phyloP scores from a whole-genome alignment of 2,888 invertebrate species.

The Brachylomia viminalis region DNA sequence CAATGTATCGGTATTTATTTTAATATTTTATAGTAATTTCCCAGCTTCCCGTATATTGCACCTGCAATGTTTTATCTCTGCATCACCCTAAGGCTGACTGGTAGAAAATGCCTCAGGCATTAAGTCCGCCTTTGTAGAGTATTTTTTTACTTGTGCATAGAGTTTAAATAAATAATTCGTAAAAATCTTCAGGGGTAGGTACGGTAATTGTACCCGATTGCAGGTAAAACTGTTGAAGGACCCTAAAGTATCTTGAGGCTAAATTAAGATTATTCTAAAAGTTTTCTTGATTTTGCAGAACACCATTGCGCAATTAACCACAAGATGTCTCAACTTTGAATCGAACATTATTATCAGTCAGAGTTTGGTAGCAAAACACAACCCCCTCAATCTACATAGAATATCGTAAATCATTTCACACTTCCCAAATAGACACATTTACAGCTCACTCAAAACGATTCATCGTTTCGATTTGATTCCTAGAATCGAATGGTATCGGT shows the following conservation, averaged over 20 bases:
- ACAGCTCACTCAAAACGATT: slow-evolving; percentile 59
- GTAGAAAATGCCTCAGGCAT: too few species aligned
- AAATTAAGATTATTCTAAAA: neutral
- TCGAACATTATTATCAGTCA: neutral
- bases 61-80: too few species aligned
- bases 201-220: neutral
- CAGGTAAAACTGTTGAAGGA: neutral
- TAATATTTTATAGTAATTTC: too few species aligned
- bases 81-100: too few species aligned
- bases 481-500: slow-evolving; percentile 45
- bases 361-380: slow-evolving; percentile 18
- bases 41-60: too few species aligned
- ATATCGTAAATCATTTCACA: slow-evolving; percentile 58
- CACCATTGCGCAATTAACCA: neutral
- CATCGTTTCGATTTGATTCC: slow-evolving; percentile 62
- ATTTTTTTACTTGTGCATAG: too few species aligned
- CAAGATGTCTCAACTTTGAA: neutral
- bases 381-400: slow-evolving; percentile 43
- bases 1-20: too few species aligned
- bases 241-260: neutral
- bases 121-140: too few species aligned
- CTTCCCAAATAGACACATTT: slow-evolving; percentile 60
- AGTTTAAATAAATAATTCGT: neutral
- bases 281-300: neutral
- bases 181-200: neutral